Evolutionary conservation across 2,113 vertebrate genomes (phyloP).

Genomic region (Parus major): DNA sequence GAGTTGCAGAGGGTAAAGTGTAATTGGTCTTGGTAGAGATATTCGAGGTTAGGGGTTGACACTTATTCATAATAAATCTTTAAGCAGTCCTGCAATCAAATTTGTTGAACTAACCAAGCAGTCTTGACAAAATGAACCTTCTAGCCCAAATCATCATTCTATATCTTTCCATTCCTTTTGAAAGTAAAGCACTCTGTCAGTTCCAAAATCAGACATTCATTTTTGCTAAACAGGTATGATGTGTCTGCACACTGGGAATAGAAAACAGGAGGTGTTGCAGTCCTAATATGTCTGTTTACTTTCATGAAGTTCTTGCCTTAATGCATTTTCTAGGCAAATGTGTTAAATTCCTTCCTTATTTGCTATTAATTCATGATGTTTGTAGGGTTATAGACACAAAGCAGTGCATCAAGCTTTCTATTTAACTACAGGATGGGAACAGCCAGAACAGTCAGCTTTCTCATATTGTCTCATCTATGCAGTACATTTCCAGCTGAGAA

Average conservation of each 20-base stretch:
- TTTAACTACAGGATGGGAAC: not conserved
- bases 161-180: not conserved
- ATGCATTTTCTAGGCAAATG: not conserved
- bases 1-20: not conserved
- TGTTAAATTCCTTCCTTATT: not conserved
- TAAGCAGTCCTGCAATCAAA: not conserved
- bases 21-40: not conserved
- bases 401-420: not conserved
- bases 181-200: not conserved
- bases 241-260: not conserved
- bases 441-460: not conserved
- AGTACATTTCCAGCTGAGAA: not conserved
- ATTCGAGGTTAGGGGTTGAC: not conserved
- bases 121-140: not conserved
- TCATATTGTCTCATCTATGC: not conserved
- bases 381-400: not conserved
- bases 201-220: not conserved
- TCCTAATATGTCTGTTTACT: not conserved
- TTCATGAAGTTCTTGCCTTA: not conserved
- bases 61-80: not conserved
- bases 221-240: not conserved
- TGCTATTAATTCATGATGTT: not conserved
- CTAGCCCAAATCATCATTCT: not conserved
- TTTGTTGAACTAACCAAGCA: not conserved
- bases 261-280: not conserved